phyloP scores from a whole-genome alignment of 1,140 invertebrate genomes.

The Macrobrachium rosenbergii region DNA sequence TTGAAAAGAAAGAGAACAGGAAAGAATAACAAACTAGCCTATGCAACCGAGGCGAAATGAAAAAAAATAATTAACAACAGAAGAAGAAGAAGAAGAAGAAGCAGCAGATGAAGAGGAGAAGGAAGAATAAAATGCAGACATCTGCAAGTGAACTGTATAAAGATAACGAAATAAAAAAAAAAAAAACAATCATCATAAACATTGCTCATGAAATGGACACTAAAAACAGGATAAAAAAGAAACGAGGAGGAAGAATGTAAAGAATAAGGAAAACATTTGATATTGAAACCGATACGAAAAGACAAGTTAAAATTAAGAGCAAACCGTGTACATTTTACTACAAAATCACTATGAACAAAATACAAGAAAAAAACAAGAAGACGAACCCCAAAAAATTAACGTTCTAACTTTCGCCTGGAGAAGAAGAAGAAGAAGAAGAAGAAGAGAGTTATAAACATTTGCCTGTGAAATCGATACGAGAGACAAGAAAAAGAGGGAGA shows the following conservation, averaged over 20 bases:
- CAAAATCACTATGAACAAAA: not conserved
- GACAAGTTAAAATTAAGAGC: not conserved
- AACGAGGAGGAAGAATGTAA: not conserved
- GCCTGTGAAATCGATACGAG: not conserved
- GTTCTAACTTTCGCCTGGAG: not conserved
- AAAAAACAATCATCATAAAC: too few relatives aligned
- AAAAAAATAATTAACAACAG: too few relatives aligned
- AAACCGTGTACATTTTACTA: not conserved
- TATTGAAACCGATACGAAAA: not conserved
- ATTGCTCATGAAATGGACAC: too few relatives aligned
- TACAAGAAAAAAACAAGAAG: not conserved
- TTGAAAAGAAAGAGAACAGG: not conserved
- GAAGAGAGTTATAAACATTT: not conserved
- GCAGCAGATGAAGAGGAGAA: not conserved
- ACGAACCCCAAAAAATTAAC: not conserved
- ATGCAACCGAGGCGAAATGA: not conserved
- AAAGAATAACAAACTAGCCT: not conserved
- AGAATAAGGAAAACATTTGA: not conserved
- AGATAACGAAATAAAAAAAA: too few relatives aligned
- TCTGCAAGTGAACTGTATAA: too few relatives aligned
- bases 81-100: slow-evolving; percentile 3
- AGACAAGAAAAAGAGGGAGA: not conserved
- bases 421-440: not conserved
- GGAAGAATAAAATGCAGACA: too few relatives aligned
- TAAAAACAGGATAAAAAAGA: too few relatives aligned